These are phyloP conservation scores for Anolis apletophallus DNA, from an alignment of 2,797 vertebrate species.

Conservation along the genomic window DNA sequence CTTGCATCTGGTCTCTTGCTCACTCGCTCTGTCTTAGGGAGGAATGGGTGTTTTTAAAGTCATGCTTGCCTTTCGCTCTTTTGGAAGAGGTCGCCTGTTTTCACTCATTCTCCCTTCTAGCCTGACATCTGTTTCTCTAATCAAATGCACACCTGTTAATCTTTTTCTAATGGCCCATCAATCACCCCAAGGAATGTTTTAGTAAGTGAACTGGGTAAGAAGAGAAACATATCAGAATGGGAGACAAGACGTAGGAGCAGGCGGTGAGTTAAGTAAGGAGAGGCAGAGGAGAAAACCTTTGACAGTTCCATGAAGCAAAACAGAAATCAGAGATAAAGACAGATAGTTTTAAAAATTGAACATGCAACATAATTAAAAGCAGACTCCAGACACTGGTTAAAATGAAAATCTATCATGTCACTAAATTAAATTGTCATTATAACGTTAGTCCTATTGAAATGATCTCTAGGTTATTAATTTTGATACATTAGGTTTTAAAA, in stretches of 20 bases:
- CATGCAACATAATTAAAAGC: neutral
- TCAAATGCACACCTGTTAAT: conserved; percentile 70
- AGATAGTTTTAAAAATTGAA: neutral
- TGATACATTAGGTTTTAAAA: neutral
- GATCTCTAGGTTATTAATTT: neutral
- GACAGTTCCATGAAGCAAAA: neutral
- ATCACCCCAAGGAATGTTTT: conserved; percentile 58
- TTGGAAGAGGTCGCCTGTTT: conserved; percentile 66
- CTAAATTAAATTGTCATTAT: neutral
- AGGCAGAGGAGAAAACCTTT: conserved; percentile 28
- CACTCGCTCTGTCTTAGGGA: neutral
- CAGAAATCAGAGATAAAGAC: conserved; percentile 9
- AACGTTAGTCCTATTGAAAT: neutral
- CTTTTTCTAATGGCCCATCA: conserved; percentile 75
- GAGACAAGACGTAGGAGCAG: conserved; percentile 30
- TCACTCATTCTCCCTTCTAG: conserved; percentile 32
- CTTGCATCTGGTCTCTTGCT: conserved; percentile 19
- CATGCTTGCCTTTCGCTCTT: conserved; percentile 27
- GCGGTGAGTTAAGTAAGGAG: neutral
- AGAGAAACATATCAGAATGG: conserved; percentile 36
- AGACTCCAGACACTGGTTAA: neutral
- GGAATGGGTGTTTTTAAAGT: conserved; percentile 26
- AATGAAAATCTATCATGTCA: neutral
- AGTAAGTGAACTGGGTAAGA: conserved; percentile 46
- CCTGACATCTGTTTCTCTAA: conserved; percentile 66